Conservation (phyloP, 2,797 vertebrate genomes). For the Myotis planiceps region DNA sequence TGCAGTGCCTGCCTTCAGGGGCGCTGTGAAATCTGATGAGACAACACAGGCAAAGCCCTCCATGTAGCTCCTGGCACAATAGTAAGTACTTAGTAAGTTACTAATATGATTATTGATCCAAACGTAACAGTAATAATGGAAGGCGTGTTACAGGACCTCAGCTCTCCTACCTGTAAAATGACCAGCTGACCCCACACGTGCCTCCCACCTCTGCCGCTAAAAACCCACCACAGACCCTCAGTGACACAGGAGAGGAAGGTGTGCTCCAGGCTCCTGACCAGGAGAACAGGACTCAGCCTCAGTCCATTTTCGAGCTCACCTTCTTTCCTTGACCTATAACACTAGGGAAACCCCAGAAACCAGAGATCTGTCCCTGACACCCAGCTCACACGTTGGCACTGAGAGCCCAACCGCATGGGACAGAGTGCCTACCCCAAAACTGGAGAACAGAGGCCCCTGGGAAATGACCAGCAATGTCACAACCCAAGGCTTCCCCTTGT, state of each 20-base stretch:
- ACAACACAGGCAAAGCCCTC: background rate
- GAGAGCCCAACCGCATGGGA: accelerated
- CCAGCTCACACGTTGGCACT: accelerated
- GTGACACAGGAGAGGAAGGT: background rate
- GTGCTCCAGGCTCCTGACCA: background rate
- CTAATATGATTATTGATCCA: background rate
- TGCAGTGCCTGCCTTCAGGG: background rate
- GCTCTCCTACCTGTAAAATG: background rate
- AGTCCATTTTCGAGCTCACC: background rate
- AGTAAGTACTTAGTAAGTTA: background rate
- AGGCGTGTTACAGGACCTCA: background rate
- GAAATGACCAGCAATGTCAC: background rate
- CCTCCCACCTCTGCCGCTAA: background rate
- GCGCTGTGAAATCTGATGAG: background rate
- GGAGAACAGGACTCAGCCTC: background rate
- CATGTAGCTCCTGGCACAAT: background rate
- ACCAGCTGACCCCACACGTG: background rate
- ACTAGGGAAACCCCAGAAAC: background rate
- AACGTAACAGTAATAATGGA: background rate
- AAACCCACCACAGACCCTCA: background rate
- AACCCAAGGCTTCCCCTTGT: background rate
- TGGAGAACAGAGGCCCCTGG: background rate
- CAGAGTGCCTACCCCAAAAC: background rate
- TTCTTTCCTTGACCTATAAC: background rate
- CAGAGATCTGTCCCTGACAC: background rate